Evolutionary conservation across 2,888 invertebrate genomes (phyloP).

Genomic region (Drosophila differens): DNA sequence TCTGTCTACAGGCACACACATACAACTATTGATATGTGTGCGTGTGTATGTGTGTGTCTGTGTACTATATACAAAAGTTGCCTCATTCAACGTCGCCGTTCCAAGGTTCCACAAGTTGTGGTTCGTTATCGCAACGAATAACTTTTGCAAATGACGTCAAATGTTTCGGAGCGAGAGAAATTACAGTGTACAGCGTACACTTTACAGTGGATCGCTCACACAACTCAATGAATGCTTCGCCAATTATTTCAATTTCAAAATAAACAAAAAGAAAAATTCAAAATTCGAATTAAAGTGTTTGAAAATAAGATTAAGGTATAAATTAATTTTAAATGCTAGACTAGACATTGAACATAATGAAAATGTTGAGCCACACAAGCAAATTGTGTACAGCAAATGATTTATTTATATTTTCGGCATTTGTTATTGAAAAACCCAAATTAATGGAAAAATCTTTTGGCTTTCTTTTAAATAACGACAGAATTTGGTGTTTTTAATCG

Average conservation of each 20-base stretch:
- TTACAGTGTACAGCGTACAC: neutral
- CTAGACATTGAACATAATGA: neutral
- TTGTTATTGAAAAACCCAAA: neutral
- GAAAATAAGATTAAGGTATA: neutral
- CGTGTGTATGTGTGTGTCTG: neutral
- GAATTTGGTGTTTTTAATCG: neutral
- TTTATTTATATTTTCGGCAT: neutral
- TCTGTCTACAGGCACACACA: conserved; percentile 38
- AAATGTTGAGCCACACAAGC: neutral
- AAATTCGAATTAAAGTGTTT: neutral
- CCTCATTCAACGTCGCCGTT: conserved; percentile 38
- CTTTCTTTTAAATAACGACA: too few species aligned
- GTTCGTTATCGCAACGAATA: conserved; percentile 65
- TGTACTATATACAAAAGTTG: conserved; percentile 22
- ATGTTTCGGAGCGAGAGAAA: conserved; percentile 43
- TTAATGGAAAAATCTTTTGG: neutral
- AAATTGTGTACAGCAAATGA: neutral
- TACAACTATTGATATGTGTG: neutral
- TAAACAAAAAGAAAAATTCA: neutral
- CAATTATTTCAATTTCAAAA: conserved; percentile 3
- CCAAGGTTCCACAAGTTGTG: conserved; percentile 49
- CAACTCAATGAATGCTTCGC: neutral
- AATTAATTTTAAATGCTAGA: neutral
- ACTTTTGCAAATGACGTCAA: conserved; percentile 78
- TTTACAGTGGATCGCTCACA: neutral